Conservation (phyloP, 2,888 invertebrate species). For the Zhuqinia jingwanae region DNA sequence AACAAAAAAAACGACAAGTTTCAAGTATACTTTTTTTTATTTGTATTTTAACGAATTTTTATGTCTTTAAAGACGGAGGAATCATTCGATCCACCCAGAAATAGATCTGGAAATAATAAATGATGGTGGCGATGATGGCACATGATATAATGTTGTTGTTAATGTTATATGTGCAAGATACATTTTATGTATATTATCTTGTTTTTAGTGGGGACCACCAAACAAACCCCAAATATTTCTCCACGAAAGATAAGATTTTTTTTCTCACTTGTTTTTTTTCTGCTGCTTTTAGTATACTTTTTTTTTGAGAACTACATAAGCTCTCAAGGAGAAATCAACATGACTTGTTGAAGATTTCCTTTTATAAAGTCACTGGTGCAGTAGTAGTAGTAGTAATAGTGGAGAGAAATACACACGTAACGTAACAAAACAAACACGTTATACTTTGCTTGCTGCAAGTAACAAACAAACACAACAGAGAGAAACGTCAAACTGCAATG, state of each 20-base stretch:
- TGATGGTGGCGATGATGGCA: conserved; percentile 2
- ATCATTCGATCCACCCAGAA: conserved; percentile 58
- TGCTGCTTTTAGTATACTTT: not conserved
- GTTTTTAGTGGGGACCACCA: not conserved
- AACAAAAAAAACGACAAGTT: no score
- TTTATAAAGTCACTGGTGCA: conserved; percentile 22
- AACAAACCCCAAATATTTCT: not conserved
- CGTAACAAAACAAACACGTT: conserved; percentile 10
- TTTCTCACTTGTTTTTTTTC: not conserved
- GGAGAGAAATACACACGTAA: not conserved
- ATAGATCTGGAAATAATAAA: conserved; percentile 33
- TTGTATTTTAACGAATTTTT: not conserved
- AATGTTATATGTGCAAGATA: conserved; percentile 17
- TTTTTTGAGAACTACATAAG: not conserved
- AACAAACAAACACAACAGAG: not conserved
- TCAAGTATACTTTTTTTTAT: not conserved
- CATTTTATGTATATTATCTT: not conserved
- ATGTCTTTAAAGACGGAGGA: conserved; percentile 2
- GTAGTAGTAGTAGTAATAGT: not conserved
- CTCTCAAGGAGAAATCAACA: conserved; percentile 13
- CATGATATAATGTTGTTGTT: conserved; percentile 27
- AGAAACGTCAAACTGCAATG: conserved; percentile 2
- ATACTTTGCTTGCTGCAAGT: not conserved
- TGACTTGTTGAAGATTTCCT: not conserved
- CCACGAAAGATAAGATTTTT: not conserved